Conservation (phyloP, 2,888 invertebrate species). For the Ectemnius lituratus region DNA sequence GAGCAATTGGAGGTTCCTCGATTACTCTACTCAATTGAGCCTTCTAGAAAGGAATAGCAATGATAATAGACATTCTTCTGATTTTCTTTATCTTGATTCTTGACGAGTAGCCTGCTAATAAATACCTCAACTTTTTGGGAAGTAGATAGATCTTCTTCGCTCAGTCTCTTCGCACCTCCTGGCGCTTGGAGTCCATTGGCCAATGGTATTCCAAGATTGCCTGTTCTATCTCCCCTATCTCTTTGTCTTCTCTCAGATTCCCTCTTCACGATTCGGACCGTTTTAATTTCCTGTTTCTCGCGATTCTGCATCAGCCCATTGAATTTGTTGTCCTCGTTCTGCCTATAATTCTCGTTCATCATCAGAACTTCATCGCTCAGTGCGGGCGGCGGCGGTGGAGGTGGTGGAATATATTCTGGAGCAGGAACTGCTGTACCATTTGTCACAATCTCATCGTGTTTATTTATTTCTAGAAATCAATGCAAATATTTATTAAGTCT, state of each 20-base stretch:
- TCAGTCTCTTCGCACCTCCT: slow-evolving; percentile 69
- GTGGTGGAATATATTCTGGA: slow-evolving; percentile 74
- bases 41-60: slow-evolving; percentile 49
- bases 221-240: slow-evolving; percentile 85
- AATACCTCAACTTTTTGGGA: slow-evolving; percentile 70
- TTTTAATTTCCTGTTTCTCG: slow-evolving; percentile 94
- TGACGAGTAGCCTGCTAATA: no score
- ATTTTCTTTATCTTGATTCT: no score
- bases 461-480: slow-evolving; percentile 56
- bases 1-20: slow-evolving; percentile 67
- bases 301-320: slow-evolving; percentile 82
- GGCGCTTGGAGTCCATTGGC: slow-evolving; percentile 70
- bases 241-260: slow-evolving; percentile 92
- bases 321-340: slow-evolving; percentile 69
- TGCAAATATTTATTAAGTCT: background rate
- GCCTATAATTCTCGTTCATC: slow-evolving; percentile 66
- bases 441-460: slow-evolving; percentile 60
- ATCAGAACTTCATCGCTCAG: slow-evolving; percentile 64
- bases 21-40: slow-evolving; percentile 69
- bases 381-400: slow-evolving; percentile 74
- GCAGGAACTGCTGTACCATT: slow-evolving; percentile 64
- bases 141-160: slow-evolving; percentile 67
- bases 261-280: slow-evolving; percentile 94
- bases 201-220: slow-evolving; percentile 71
- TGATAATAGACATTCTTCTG: no score